Percentiles rank a stretch among this genome's conserved stretches.
These are phyloP conservation scores for Polymixis flavicincta DNA, from an alignment of 2,888 invertebrate species.

Conservation along the genomic window DNA sequence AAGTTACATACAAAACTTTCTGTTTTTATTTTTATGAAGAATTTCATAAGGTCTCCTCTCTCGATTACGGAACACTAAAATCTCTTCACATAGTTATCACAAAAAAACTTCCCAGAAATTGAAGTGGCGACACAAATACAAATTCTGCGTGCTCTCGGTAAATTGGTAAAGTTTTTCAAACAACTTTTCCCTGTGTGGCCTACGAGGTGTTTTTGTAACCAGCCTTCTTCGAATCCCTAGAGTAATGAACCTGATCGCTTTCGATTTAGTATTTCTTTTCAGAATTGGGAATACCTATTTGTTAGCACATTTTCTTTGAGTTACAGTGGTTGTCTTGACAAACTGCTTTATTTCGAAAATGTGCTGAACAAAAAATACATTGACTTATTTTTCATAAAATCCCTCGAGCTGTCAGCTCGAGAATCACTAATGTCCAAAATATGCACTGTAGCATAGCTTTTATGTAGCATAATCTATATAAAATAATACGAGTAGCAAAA, in stretches of 20 bases:
- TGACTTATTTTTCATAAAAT: not conserved
- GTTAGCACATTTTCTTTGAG: not conserved
- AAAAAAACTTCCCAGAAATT: constrained; percentile 7
- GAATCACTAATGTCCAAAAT: not conserved
- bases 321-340: not conserved
- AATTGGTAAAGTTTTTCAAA: constrained; percentile 25
- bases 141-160: not conserved
- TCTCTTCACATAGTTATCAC: not conserved
- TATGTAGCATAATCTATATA: not conserved
- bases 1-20: not conserved
- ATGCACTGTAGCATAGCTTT: not conserved
- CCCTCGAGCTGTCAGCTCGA: not conserved
- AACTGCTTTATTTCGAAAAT: not conserved
- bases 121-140: constrained; percentile 20
- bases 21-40: not conserved
- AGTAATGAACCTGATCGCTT: constrained; percentile 15
- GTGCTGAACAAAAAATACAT: not conserved
- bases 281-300: not conserved
- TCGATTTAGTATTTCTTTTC: not conserved
- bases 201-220: constrained; percentile 11
- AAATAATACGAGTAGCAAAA: too few species aligned
- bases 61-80: not conserved
- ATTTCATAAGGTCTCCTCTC: too few species aligned
- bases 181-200: not conserved
- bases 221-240: not conserved